Conservation (phyloP, 2,888 invertebrate species). For the Melangyna quadrimaculata region DNA sequence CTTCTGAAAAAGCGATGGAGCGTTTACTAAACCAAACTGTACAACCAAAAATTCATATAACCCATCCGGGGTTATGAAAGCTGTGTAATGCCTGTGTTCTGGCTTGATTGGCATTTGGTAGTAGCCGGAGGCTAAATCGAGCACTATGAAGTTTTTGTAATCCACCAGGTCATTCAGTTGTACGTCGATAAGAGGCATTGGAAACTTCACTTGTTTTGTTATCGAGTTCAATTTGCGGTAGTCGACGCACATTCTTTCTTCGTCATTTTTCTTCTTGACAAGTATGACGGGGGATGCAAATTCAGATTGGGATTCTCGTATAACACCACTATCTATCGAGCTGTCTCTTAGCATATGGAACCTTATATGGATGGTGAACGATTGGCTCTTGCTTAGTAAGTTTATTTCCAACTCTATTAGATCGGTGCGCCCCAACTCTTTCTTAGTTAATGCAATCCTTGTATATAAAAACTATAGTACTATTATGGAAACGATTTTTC, state of each 20-base stretch:
- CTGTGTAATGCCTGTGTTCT: slow-evolving; percentile 20
- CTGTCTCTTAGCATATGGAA: slow-evolving; percentile 17
- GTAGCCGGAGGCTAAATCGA: slow-evolving; percentile 1
- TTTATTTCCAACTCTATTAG: slow-evolving; percentile 14
- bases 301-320: slow-evolving; percentile 15
- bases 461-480: no score
- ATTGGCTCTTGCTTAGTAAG: not conserved
- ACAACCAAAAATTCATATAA: not conserved
- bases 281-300: slow-evolving; percentile 11
- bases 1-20: not conserved
- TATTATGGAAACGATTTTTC: no score
- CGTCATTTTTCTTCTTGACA: slow-evolving; percentile 28
- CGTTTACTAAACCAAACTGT: slow-evolving; percentile 12
- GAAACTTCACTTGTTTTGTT: slow-evolving; percentile 4
- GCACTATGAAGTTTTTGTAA: not conserved
- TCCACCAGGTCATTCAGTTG: slow-evolving; percentile 17
- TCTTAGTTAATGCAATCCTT: slow-evolving; percentile 4
- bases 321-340: not conserved
- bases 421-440: slow-evolving; percentile 6
- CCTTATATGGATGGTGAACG: not conserved
- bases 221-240: not conserved
- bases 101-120: slow-evolving; percentile 18
- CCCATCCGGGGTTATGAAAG: slow-evolving; percentile 10
- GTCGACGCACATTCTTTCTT: not conserved
- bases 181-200: slow-evolving; percentile 24